Conservation (phyloP, 2,797 vertebrate species). For the Anas bernieri region DNA sequence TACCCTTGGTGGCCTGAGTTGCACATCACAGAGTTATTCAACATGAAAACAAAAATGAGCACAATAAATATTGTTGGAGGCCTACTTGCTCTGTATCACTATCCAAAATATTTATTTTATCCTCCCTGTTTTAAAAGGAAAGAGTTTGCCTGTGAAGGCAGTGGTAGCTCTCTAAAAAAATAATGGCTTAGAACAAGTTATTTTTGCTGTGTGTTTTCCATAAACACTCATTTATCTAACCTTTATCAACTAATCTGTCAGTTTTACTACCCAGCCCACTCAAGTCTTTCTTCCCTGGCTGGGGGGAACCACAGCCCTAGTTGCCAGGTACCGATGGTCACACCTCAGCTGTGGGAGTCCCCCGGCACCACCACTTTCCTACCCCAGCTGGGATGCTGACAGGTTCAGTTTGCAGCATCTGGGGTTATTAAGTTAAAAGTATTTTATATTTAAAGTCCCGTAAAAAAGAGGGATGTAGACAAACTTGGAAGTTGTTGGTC, state of each 20-base stretch:
- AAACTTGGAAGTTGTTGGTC: background rate
- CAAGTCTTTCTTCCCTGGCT: background rate
- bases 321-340: background rate
- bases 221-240: background rate
- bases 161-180: background rate
- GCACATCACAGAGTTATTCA: conserved; percentile 47
- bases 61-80: conserved; percentile 9
- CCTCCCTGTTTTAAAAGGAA: background rate
- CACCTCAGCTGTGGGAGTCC: too few relatives aligned
- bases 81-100: background rate
- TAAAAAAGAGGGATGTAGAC: background rate
- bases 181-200: background rate
- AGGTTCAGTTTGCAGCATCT: background rate
- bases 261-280: background rate
- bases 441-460: background rate
- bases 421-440: background rate
- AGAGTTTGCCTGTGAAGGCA: background rate
- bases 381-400: background rate
- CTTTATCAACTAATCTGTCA: background rate
- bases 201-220: background rate
- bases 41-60: conserved; percentile 28
- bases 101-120: background rate
- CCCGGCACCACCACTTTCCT: too few relatives aligned
- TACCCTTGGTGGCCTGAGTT: conserved; percentile 90
- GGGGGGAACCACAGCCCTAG: too few relatives aligned